Percentiles rank a stretch among this genome's conserved stretches.
These are phyloP conservation scores for Struthidea cinerea DNA, from an alignment of 2,113 vertebrate genomes.

Conservation along the genomic window DNA sequence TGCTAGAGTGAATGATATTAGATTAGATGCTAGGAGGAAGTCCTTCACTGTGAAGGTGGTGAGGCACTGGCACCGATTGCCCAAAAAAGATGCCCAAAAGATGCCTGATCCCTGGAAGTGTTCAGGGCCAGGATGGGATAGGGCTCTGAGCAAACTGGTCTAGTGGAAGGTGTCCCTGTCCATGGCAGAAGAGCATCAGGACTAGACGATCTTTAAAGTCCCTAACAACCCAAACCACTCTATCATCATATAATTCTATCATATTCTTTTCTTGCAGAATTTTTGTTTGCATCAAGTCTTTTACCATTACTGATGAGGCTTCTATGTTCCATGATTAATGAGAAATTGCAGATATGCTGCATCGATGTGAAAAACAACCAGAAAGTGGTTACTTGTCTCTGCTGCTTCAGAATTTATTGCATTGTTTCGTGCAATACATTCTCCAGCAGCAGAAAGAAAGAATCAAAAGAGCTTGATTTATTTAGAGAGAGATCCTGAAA, in stretches of 20 bases:
- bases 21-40: background rate
- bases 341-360: background rate
- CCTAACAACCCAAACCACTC: background rate
- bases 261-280: background rate
- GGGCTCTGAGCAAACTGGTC: rapidly evolving
- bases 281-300: background rate
- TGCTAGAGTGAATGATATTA: background rate
- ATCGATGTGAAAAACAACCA: background rate
- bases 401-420: background rate
- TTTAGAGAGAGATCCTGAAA: background rate
- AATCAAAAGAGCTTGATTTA: background rate
- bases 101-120: background rate
- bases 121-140: background rate
- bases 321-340: background rate
- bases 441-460: background rate
- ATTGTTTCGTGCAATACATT: background rate
- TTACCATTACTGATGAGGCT: background rate
- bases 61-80: background rate
- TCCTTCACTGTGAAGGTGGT: background rate
- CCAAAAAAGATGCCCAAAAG: background rate
- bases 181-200: too few relatives aligned
- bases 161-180: background rate
- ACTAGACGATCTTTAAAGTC: background rate
- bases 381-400: background rate
- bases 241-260: background rate